These are phyloP conservation scores for Clarias macrocephalus DNA, from an alignment of 2,113 vertebrate species.

Conservation along the genomic window DNA sequence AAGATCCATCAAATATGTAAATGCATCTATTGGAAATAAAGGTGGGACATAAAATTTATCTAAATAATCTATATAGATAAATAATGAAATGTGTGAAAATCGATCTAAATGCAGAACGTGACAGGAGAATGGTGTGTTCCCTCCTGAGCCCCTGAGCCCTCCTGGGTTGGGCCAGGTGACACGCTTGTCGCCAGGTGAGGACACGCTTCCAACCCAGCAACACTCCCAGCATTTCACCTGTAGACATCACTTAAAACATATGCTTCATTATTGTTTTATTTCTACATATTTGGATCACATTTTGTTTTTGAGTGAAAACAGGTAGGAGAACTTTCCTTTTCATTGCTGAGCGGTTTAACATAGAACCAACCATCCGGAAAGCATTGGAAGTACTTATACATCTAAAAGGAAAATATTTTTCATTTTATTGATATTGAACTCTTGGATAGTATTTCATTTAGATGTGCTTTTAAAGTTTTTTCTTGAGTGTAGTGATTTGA, in stretches of 20 bases:
- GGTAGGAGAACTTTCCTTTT: neutral
- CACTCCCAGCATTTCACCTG: neutral
- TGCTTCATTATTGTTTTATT: neutral
- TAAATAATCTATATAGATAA: neutral
- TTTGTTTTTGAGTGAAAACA: neutral
- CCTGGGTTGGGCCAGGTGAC: constrained; percentile 41
- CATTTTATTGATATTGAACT: neutral
- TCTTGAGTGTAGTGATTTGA: neutral
- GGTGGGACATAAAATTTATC: neutral
- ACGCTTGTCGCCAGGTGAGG: constrained; percentile 57
- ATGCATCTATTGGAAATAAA: neutral
- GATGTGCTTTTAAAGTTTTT: neutral
- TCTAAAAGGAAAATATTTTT: neutral
- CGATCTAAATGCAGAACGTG: constrained; percentile 28
- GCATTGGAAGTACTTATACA: neutral
- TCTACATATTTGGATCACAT: neutral
- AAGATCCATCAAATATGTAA: neutral
- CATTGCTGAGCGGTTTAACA: neutral
- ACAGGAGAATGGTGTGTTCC: constrained; percentile 40
- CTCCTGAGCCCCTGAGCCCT: neutral
- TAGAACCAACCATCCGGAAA: neutral
- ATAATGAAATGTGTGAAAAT: constrained; percentile 1
- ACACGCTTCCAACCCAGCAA: constrained; percentile 5
- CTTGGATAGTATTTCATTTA: neutral
- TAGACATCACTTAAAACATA: neutral